Base-by-base conservation (phyloP, 2,888 invertebrate genomes). In the Epinotia nisella region DNA sequence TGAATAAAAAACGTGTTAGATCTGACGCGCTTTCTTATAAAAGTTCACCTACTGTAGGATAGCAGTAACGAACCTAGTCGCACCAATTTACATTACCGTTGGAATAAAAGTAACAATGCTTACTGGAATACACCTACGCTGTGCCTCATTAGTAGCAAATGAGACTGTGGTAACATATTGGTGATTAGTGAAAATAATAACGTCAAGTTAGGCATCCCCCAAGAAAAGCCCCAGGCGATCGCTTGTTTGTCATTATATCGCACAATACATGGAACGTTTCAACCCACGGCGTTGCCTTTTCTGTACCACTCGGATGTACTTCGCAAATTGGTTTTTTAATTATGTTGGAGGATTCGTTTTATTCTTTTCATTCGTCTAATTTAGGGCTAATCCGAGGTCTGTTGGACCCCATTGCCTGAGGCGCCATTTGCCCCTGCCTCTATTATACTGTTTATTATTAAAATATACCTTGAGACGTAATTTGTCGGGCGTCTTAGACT, bases 241-340 rank as follows among this genome's bases (percentile, higher is more conserved):
- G 70, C 59, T 64, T 78, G 78, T 80, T 80, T 80, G 74, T 75
- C 78, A 76, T 73, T 62, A 64, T 68, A 74, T 75, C 62, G 61
- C 45, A 72, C 58, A 65, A 73, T 49, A 71, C 69, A 61, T 70
- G 56, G 65, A 75, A 77, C 74, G 41, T 78, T 78, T 74, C 75
- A 79, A 75, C 77, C 75, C 65, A 67, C 75, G 75, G 79, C 80
- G 77, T 74, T 81, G 76, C 80, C 78, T 78, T 80, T 78, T 78
- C 74, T 76, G 76, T 76, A 75, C 74, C 66, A 62, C 76, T 75
- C 64, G 73, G 75, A 79, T 75, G 77, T 82, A 81, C 81, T 80
- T 79, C 76, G 80, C 79, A 88, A 89, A 88, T 89, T 88, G 85
- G 81, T 85, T 89, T 89, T 89, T 90, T 90, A 90, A 90, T 90